These are phyloP conservation scores for Andrena flavipes DNA, from an alignment of 2,888 invertebrate genomes.

Conservation along the genomic window DNA sequence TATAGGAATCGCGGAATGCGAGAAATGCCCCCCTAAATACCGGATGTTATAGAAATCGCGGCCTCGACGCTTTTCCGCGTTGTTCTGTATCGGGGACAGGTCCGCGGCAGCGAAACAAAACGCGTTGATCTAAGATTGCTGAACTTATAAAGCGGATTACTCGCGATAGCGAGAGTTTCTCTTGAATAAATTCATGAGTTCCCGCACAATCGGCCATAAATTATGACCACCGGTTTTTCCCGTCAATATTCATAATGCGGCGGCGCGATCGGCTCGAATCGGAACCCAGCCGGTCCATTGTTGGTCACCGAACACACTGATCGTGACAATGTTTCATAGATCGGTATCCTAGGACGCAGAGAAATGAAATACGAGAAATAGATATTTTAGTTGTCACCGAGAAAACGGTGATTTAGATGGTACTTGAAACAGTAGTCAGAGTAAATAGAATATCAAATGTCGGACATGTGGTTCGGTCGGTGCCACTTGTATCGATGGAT, in stretches of 20 bases:
- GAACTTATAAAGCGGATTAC: slow-evolving; percentile 60
- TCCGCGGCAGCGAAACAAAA: slow-evolving; percentile 37
- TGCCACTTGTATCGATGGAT: no score
- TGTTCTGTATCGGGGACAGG: slow-evolving; percentile 47
- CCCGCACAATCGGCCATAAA: slow-evolving; percentile 69
- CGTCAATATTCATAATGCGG: slow-evolving; percentile 61
- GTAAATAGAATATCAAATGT: not conserved
- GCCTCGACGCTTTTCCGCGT: slow-evolving; percentile 47
- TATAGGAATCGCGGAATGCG: no score
- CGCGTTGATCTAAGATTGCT: slow-evolving; percentile 50
- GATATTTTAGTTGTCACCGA: not conserved
- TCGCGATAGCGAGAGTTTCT: slow-evolving; percentile 28
- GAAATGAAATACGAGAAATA: not conserved
- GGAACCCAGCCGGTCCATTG: slow-evolving; percentile 39
- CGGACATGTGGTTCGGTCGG: no score
- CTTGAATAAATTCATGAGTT: slow-evolving; percentile 72
- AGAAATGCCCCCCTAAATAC: slow-evolving; percentile 18
- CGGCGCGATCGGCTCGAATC: slow-evolving; percentile 23
- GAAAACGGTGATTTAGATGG: not conserved
- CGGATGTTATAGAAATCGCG: slow-evolving; percentile 18
- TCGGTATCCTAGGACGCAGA: not conserved
- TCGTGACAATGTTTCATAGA: not conserved
- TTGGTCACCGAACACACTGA: slow-evolving; percentile 23
- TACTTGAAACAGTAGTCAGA: not conserved
- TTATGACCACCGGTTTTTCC: slow-evolving; percentile 59